Base-by-base conservation (phyloP, 1,140 invertebrate genomes). In the Drosophila subobscura region DNA sequence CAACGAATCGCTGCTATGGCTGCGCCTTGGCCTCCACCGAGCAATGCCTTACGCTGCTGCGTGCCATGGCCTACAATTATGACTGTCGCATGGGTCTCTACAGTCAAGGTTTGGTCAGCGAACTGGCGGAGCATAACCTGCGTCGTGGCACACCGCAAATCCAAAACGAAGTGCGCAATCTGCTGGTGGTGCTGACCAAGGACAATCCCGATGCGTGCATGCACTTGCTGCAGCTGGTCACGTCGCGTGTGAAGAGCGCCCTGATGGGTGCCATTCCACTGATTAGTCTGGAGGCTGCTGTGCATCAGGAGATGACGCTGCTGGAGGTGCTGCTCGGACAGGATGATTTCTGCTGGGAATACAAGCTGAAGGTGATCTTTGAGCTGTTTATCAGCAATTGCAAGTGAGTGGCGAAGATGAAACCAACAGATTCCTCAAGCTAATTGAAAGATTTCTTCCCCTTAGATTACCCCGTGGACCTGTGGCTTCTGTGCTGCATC, bases 261-360 rank as follows among this genome's bases (percentile, higher is more conserved):
- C 89, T 97, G 1, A 93, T 94, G 79, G 95, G 96, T 10, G 71
- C 85, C 2, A 89, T 91, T 55, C 91, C 91, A 89, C 91, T 78
- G n/a, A 94, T 95, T 5, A 96, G 97, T 85, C 89, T 97, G 79
- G 96, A 96, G 81, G 93, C 95, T 65, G 94, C 97, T 56, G 94
- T 97, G 58, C 92, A 97, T 42, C 95, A 97, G 90, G 97, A 98
- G 92, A 97, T 99, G 90, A 94, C 97, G 4, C 91, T 99, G 2
- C 92, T 99, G 23, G 96, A 97, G 0, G 96, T 96, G 1, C 93
- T 98, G 6, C 94, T 99, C 0, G 95, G 97, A 73, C 97, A 97
- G 72, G 96, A 99, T 86, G 98, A 99, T 80, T 95, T 96, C 0
- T 99, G 98, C 91, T 99, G 98, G 98, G 98, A 99, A 91, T 95